Base-by-base conservation (phyloP, 2,888 invertebrate species). In the Volucella inanis region DNA sequence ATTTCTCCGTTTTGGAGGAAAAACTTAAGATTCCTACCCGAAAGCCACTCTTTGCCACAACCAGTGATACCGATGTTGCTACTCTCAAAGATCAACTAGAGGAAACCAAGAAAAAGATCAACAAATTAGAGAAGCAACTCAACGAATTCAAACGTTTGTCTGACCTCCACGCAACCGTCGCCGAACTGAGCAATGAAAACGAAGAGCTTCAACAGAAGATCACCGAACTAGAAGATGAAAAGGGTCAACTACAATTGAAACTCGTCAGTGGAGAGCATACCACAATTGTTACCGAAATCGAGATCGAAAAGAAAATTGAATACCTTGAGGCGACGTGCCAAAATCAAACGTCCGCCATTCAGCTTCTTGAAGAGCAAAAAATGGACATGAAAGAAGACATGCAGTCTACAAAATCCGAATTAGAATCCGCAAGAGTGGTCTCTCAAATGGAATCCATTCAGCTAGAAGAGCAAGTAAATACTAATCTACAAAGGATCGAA, bases 221-320 rank as follows among this genome's bases (percentile, higher is more conserved):
- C 82, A 95, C 96, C 12, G 96, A 97, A 90, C 92, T 98, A 87
- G 97, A 97, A 92, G 97, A 97, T 92, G 98, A 98, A 92, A 98
- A 97, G 93, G 97, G 97, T 89, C 97, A 97, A 92, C 94, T 98
- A 90, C 97, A 97, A 92, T 93, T 97, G 90, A 95, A 95, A 92
- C 94, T 97, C 90, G 95, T 96, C 88, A 96, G 96, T 45, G 83
- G 78, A 3, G 83, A 87, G 92, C 95, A 95, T 92, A 96, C 84
- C 11, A 88, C 88, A 1, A 88, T 89, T 31, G 89, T 90, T 15
- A 88, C 88, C 2, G 88, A 89, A 61, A 88, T 88, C 8, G 87
- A 84, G 41, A 59, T 62, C 6, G 55, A 78, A 12, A 55, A 70
- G 10, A 74, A 74, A 15, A 71, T 85, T 39, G 79, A 89, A 85